Base-by-base conservation (phyloP, 1,140 invertebrate species). In the Hyphantria cunea region DNA sequence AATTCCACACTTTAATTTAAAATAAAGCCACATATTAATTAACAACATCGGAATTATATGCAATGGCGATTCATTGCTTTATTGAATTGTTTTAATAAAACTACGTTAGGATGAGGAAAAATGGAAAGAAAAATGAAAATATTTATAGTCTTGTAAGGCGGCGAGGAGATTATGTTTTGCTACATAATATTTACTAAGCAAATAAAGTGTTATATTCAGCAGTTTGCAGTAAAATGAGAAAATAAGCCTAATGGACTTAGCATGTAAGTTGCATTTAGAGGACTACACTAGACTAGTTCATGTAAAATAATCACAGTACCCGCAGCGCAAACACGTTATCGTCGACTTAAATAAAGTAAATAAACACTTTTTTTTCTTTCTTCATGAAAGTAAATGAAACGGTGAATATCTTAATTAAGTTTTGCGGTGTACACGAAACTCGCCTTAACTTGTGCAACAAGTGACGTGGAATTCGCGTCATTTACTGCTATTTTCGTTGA, bases 221-320 rank as follows among this genome's bases (percentile, higher is more conserved):
- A 7, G n/a, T 7, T 68, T 67, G 63, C 68, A 51, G 62, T 60
- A 65, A 64, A 68, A 68, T 75, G 63, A 61, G 68, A 76, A 70
- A 54, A 76, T 75, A 77, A 82, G 68, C 72, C 72, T 80, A 85
- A 85, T 85, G 80, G 78, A 81, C 72, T 82, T 78, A 72, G 58
- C 72, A 55, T 82, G 78, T 81, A 81, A 72, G 75, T 77, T 84
- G 70, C 68, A 77, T 81, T 81, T 73, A 67, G 68, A 60, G 63
- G 63, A 55, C 56, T 63, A n/a, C n/a, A n/a, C n/a, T n/a, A n/a
- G n/a, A n/a, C n/a, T 61, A 67, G 34, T 66, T 64, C 72, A 68
- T 67, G 61, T 60, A 68, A 55, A 68, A 64, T 64, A 61, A 71
- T 61, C 52, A 61, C 59, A 52, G 25, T 33, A 32, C 49, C 32